These are phyloP conservation scores for Virgularia gustaviana DNA, from an alignment of 92 coral and sea anemone species.

Conservation along the genomic window DNA sequence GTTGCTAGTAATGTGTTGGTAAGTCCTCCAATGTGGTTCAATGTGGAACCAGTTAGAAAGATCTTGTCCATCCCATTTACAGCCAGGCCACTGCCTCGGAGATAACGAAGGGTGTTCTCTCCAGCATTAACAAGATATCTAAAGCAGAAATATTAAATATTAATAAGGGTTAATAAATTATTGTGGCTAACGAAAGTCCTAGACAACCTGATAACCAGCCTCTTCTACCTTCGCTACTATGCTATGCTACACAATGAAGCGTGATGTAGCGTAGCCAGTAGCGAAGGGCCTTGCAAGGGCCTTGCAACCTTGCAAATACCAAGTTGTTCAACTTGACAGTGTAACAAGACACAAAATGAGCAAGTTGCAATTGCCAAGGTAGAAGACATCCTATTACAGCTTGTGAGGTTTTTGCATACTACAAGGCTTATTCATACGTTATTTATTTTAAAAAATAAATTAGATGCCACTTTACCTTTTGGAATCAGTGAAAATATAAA, in stretches of 20 bases:
- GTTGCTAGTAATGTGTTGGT: slow-evolving; percentile 86
- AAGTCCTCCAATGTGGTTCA: slow-evolving; percentile 82
- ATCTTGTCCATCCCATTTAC: slow-evolving; percentile 63
- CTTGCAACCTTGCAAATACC: no score
- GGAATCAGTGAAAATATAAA: slow-evolving; percentile 79
- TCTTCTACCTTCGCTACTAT: no score
- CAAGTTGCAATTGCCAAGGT: no score
- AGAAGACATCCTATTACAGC: no score
- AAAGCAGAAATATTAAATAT: background rate
- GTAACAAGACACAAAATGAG: no score
- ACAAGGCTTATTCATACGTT: no score
- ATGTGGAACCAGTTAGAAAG: slow-evolving; percentile 71
- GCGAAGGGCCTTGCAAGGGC: no score
- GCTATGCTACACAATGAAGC: no score
- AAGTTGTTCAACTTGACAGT: no score
- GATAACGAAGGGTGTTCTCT: slow-evolving; percentile 86
- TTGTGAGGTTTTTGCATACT: no score
- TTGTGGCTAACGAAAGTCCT: background rate
- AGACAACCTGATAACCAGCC: background rate
- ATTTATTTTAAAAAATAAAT: no score
- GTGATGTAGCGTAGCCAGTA: no score
- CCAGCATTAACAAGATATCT: slow-evolving; percentile 95
- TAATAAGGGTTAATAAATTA: background rate
- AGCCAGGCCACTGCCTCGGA: slow-evolving; percentile 66
- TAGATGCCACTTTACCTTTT: slow-evolving; percentile 62